Percentiles rank a stretch among this genome's conserved stretches.
Evolutionary conservation across 2,888 invertebrate species (phyloP).

Genomic region (Anoncus sp.): DNA sequence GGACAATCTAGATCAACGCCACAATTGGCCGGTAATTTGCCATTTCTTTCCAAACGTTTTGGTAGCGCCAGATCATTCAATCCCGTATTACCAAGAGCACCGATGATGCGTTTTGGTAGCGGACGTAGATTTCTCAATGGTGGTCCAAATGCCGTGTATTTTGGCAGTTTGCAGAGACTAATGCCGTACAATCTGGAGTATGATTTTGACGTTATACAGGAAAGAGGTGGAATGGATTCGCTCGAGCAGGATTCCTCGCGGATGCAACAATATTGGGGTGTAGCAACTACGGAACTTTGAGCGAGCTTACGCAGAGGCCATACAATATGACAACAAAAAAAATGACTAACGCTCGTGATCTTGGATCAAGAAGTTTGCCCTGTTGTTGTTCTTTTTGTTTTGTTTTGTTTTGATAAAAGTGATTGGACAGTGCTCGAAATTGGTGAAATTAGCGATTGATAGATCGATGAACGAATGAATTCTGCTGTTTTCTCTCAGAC

Average conservation of each 20-base stretch:
- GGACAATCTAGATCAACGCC: slow-evolving; percentile 85
- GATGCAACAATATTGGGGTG: slow-evolving; percentile 96
- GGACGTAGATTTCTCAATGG: slow-evolving; percentile 87
- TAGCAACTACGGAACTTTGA: slow-evolving; percentile 93
- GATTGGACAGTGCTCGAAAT: too few species aligned
- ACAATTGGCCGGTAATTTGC: slow-evolving; percentile 76
- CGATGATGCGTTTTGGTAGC: slow-evolving; percentile 86
- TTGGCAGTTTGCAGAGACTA: slow-evolving; percentile 92
- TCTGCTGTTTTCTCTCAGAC: too few species aligned
- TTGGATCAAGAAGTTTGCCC: too few species aligned
- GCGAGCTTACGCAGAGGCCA: slow-evolving; percentile 13
- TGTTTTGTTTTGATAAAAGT: too few species aligned
- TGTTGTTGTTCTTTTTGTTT: neutral
- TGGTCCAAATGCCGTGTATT: slow-evolving; percentile 94
- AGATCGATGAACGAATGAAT: too few species aligned
- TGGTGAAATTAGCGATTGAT: too few species aligned
- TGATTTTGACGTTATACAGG: slow-evolving; percentile 93
- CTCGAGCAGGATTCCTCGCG: slow-evolving; percentile 91
- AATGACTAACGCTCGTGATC: neutral
- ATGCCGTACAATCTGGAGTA: slow-evolving; percentile 94
- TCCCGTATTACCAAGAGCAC: slow-evolving; percentile 82
- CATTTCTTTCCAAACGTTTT: slow-evolving; percentile 88
- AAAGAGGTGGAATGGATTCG: slow-evolving; percentile 90
- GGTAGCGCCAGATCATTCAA: slow-evolving; percentile 93
- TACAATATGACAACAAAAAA: slow-evolving; percentile 5